Percentiles rank a stretch among this genome's conserved stretches.
Evolutionary conservation across 2,113 vertebrate genomes (phyloP).

Genomic region (Pluvialis apricaria): DNA sequence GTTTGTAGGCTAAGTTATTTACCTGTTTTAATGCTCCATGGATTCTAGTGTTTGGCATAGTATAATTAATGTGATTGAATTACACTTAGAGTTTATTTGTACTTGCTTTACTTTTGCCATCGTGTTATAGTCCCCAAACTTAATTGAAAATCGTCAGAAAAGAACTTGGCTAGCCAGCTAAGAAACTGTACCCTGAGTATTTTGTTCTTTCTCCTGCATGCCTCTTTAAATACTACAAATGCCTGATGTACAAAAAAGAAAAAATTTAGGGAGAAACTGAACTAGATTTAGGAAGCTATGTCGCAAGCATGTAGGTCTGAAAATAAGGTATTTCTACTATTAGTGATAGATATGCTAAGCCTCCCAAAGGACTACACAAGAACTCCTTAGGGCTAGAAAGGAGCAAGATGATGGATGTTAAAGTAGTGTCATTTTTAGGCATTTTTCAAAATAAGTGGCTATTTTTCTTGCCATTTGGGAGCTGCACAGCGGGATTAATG

Average conservation of each 20-base stretch:
- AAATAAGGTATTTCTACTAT: background rate
- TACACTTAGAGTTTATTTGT: background rate
- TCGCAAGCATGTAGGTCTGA: background rate
- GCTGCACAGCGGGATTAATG: conserved; percentile 27
- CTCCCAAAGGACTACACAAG: background rate
- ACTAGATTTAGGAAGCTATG: background rate
- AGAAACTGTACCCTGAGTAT: background rate
- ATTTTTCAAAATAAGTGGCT: conserved; percentile 43
- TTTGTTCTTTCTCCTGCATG: background rate
- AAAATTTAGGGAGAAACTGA: background rate
- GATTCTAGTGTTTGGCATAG: background rate
- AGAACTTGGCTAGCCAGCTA: background rate
- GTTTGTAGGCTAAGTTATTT: background rate
- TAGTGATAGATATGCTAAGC: background rate
- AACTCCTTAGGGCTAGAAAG: background rate
- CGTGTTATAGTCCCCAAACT: background rate
- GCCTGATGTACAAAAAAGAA: background rate
- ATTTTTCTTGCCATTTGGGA: conserved; percentile 38
- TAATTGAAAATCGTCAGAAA: background rate
- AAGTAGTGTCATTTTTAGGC: conserved; percentile 40
- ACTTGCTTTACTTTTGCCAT: background rate
- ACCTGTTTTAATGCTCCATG: background rate
- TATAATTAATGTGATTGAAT: background rate
- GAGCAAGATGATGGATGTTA: conserved; percentile 43
- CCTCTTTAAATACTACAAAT: background rate